Evolutionary conservation across 2,888 invertebrate genomes (phyloP).

Genomic region (Buathra laborator): DNA sequence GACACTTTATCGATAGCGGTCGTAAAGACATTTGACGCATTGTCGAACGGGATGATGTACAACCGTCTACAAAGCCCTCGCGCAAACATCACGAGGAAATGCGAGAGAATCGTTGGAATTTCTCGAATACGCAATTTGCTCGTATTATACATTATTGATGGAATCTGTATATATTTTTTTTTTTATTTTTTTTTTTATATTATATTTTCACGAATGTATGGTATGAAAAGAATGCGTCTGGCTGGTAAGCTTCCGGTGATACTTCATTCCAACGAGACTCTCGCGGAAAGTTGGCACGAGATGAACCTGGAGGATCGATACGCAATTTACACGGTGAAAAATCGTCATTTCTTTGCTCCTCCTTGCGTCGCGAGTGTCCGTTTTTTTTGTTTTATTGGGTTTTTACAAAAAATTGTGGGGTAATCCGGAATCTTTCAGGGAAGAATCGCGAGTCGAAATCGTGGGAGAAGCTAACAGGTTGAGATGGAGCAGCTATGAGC

Average conservation of each 20-base stretch:
- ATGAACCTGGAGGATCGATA: constrained; percentile 10
- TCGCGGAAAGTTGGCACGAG: constrained; percentile 26
- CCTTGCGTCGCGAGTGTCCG: not conserved
- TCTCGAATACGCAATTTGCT: constrained; percentile 60
- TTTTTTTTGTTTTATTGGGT: too few species aligned
- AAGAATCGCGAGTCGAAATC: not conserved
- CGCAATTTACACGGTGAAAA: not conserved
- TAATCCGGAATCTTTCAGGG: too few species aligned
- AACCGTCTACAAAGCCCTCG: not conserved
- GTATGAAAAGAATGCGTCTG: constrained; percentile 40
- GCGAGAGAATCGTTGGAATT: constrained; percentile 52
- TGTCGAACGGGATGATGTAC: constrained; percentile 51
- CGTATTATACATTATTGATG: constrained; percentile 62
- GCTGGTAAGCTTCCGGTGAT: constrained; percentile 54
- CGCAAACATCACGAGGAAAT: not conserved
- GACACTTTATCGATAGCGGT: constrained; percentile 65
- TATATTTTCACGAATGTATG: constrained; percentile 42
- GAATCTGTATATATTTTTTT: constrained; percentile 25
- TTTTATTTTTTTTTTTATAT: not conserved
- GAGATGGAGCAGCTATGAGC: constrained; percentile 4
- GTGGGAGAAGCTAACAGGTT: constrained; percentile 38
- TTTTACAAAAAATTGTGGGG: too few species aligned
- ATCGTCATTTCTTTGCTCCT: constrained; percentile 25
- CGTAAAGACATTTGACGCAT: constrained; percentile 62
- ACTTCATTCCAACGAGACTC: constrained; percentile 19